Evolutionary conservation across 2,888 invertebrate genomes (phyloP).

Genomic region (Pyrocoelia pectoralis): DNA sequence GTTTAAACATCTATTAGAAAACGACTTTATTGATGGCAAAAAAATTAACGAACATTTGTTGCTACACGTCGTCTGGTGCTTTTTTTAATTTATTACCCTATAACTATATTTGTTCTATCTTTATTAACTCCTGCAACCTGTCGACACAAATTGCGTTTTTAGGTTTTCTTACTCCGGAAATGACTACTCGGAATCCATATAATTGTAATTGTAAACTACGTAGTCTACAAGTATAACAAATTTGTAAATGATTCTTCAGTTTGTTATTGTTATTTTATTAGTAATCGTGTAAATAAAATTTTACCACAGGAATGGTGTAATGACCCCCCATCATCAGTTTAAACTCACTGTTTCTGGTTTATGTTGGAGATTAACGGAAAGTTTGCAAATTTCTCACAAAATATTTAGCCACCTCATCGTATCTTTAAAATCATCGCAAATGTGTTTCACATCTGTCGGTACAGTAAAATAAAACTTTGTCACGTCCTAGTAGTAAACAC

Average conservation of each 20-base stretch:
- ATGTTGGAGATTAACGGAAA: background rate
- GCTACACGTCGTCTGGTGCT: conserved; percentile 4
- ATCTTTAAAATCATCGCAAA: conserved; percentile 9
- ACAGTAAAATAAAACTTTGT: conserved; percentile 21
- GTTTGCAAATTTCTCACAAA: conserved; percentile 9
- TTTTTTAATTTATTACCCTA: conserved; percentile 11
- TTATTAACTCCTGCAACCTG: conserved; percentile 30
- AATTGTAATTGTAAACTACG: conserved; percentile 30
- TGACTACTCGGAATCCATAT: conserved; percentile 40
- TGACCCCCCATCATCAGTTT: no score
- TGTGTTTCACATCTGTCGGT: conserved; percentile 23
- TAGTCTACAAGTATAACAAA: conserved; percentile 38
- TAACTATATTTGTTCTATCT: conserved; percentile 5
- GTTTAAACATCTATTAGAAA: conserved; percentile 6
- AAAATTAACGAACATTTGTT: conserved; percentile 6
- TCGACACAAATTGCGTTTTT: conserved; percentile 43
- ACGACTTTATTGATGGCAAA: background rate
- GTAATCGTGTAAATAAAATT: no score
- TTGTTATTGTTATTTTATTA: no score
- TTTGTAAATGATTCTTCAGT: conserved; percentile 26
- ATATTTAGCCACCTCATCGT: conserved; percentile 15
- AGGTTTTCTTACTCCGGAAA: conserved; percentile 44
- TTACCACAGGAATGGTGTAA: no score
- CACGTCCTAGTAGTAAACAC: conserved; percentile 24
- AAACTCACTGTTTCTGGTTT: background rate